A percentile compares a stretch with the other conserved stretches of the same genome.
Conservation (phyloP, 2,113 vertebrate genomes). For the Thryonomys swinderianus region DNA sequence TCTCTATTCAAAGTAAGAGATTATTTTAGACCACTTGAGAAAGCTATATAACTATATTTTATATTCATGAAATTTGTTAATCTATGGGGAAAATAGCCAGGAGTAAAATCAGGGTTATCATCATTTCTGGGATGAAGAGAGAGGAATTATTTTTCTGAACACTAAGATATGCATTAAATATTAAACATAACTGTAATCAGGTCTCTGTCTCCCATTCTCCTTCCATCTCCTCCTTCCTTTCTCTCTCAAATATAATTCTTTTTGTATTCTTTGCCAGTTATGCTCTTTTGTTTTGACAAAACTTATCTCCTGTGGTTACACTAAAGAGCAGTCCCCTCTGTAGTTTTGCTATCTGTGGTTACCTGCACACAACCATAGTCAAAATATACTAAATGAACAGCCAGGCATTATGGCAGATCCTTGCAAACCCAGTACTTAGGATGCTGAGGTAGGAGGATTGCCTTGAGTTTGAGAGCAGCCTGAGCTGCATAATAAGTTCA, state of each 20-base stretch:
- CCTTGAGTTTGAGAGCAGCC: neutral
- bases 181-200: neutral
- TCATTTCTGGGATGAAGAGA: constrained; percentile 10
- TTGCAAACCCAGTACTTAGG: too few species aligned
- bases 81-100: constrained; percentile 10
- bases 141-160: neutral
- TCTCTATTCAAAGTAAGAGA: constrained; percentile 32
- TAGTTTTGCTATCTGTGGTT: neutral
- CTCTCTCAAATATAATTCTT: neutral
- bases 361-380: neutral
- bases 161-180: neutral
- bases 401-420: neutral
- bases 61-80: constrained; percentile 31
- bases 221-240: neutral
- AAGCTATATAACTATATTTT: neutral
- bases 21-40: constrained; percentile 12
- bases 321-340: neutral
- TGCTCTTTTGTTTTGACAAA: neutral
- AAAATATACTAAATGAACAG: too few species aligned
- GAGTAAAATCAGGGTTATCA: constrained; percentile 22
- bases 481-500: neutral
- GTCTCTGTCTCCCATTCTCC: neutral
- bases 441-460: neutral
- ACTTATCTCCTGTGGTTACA: neutral
- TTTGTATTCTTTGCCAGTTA: neutral